phyloP scores from a whole-genome alignment of 2,113 vertebrate species.

The Sturnus vulgaris region DNA sequence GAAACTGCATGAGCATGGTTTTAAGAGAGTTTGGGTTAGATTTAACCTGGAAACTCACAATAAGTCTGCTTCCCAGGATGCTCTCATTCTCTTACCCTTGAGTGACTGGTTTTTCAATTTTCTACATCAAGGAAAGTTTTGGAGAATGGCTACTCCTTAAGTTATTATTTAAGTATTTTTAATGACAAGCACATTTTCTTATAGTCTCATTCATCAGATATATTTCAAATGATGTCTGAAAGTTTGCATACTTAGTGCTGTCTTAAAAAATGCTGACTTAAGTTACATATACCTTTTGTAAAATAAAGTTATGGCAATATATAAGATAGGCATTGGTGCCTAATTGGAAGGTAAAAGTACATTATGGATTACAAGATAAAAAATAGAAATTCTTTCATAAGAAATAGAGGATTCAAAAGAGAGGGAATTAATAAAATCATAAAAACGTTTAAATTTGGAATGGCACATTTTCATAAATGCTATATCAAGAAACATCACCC shows the following conservation, averaged over 20 bases:
- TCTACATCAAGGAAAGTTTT: neutral
- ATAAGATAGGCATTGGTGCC: neutral
- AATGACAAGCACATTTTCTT: slow-evolving; percentile 9
- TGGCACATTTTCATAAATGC: neutral
- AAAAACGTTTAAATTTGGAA: neutral
- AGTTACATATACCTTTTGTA: neutral
- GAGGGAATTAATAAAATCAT: neutral
- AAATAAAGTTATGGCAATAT: neutral
- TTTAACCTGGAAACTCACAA: neutral
- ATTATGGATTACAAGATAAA: neutral
- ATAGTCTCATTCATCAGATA: neutral
- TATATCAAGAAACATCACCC: neutral
- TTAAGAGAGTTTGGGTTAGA: neutral
- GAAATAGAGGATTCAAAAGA: neutral
- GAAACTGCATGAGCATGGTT: neutral
- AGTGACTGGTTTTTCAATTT: neutral
- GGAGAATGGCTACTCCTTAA: neutral
- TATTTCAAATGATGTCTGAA: neutral
- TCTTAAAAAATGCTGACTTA: slow-evolving; percentile 25
- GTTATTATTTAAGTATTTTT: neutral
- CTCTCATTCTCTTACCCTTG: neutral
- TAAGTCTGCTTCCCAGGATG: neutral
- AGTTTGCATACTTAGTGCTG: slow-evolving; percentile 1
- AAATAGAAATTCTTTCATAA: neutral
- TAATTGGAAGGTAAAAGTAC: neutral